phyloP scores from a whole-genome alignment of 2,888 invertebrate genomes.

The Gisinianus flammeolus region DNA sequence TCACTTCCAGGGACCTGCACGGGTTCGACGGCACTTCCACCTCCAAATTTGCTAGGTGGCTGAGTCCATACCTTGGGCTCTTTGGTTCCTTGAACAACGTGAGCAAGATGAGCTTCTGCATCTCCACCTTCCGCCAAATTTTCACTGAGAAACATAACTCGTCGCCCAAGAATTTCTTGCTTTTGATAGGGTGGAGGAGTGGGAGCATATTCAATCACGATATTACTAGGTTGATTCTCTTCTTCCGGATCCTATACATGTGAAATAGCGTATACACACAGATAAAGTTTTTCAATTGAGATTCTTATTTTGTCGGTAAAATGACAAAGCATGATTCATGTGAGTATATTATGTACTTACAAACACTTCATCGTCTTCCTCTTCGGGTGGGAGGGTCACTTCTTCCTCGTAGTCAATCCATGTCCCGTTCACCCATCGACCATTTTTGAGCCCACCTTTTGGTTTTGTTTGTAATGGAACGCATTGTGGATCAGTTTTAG shows the following conservation, averaged over 20 bases:
- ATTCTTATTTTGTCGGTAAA: neutral
- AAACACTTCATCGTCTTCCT: too few relatives aligned
- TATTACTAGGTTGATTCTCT: neutral
- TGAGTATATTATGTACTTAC: too few relatives aligned
- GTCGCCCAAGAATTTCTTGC: neutral
- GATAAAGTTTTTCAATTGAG: too few relatives aligned
- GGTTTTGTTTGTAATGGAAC: neutral
- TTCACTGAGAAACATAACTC: constrained; percentile 6
- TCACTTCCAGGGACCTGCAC: too few relatives aligned
- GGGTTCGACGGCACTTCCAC: too few relatives aligned
- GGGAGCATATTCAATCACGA: neutral
- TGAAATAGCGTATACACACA: neutral
- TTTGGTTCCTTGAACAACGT: neutral
- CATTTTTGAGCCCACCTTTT: neutral
- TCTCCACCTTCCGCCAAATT: neutral
- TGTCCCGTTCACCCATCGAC: too few relatives aligned
- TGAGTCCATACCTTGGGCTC: neutral
- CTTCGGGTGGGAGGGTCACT: too few relatives aligned
- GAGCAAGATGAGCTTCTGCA: neutral
- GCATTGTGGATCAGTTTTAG: neutral
- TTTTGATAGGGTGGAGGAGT: neutral
- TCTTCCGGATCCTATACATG: too few relatives aligned
- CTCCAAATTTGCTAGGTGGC: too few relatives aligned
- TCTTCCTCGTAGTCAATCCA: neutral
- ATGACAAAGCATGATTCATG: too few relatives aligned